Conservation (phyloP, 2,797 vertebrate species). For the Petrocephalus schoutedeni region DNA sequence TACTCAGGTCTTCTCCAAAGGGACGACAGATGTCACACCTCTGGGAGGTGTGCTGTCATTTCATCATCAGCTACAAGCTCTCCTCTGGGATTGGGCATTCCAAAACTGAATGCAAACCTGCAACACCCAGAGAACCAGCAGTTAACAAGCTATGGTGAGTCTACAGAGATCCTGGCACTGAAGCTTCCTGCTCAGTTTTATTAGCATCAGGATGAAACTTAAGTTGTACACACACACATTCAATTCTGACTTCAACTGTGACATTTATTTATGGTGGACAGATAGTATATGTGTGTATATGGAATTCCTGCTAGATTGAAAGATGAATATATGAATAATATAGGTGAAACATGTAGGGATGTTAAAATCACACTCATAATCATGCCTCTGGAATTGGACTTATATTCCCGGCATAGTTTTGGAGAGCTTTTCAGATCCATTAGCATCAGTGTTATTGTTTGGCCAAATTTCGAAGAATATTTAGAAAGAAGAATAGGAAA, state of each 20-base stretch:
- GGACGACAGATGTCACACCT: background rate
- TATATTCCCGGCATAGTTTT: background rate
- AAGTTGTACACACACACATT: background rate
- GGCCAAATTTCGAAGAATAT: background rate
- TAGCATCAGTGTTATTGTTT: background rate
- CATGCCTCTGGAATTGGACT: background rate
- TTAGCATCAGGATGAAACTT: background rate
- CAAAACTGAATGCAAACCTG: background rate
- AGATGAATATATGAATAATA: background rate
- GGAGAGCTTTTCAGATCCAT: background rate
- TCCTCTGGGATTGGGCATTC: background rate
- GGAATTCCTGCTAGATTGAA: background rate
- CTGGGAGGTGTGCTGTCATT: background rate
- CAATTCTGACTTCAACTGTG: background rate
- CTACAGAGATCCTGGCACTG: background rate
- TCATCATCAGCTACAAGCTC: slow-evolving; percentile 7
- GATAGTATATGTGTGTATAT: background rate
- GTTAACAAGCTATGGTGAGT: background rate
- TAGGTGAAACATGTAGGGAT: background rate
- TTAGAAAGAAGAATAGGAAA: background rate
- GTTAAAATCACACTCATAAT: background rate
- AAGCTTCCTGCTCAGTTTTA: background rate
- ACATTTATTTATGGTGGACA: background rate
- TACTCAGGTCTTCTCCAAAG: background rate
- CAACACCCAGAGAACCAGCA: background rate